Evolutionary conservation across 2,888 invertebrate species (phyloP), one percentile per base, ranked within the genome.

Genomic region (Dynastes tityus): DNA sequence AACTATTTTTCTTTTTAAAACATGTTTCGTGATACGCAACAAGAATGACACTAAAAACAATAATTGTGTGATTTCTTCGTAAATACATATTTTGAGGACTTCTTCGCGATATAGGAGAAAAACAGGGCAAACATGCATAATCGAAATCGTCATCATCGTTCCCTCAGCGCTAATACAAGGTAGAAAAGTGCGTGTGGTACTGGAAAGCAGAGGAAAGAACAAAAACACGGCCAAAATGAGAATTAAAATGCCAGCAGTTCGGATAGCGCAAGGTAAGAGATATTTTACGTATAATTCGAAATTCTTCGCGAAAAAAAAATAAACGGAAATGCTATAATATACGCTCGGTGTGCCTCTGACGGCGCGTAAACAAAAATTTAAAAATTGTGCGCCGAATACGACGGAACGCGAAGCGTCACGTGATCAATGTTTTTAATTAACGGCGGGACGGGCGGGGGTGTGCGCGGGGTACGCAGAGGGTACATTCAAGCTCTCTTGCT

Each of bases 241-340:
- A 96, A 97, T 96, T 92, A 97, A 97, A 94, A 97, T 96, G 96
- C 97, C 96, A 91, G 97, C 97, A 90, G 96, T 96, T 92, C 94
- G 96, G 92, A 97, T 97, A 93, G 96, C 96, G 92, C 96, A 97
- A 96, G 97, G 97, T 96, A 92, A 93, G 93, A 89, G 76, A 73
- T 29, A 65, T 29, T 22, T 29, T n/a, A 55, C 2, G 96, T 96
- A 92, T 93, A 93, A 89, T 77, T 75, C 29, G 65, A 53, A 32
- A 70, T n/a, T 70, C 40, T 51, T 29, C 49, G 51, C 9, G 9
- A 78, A 78, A 78, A 76, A 55, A 76, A 79, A 80, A 80, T 79
- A 58, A 68, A 73, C 2, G 13, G 16, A 71, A 64, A 77, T 65
- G 77, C 68, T 40, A 79, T 27, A 11, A 53, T 13, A 53, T 53